A percentile compares a stretch with the other conserved stretches of the same genome.
phyloP scores from a whole-genome alignment of 2,888 invertebrate species.

The Arenicola marina region DNA sequence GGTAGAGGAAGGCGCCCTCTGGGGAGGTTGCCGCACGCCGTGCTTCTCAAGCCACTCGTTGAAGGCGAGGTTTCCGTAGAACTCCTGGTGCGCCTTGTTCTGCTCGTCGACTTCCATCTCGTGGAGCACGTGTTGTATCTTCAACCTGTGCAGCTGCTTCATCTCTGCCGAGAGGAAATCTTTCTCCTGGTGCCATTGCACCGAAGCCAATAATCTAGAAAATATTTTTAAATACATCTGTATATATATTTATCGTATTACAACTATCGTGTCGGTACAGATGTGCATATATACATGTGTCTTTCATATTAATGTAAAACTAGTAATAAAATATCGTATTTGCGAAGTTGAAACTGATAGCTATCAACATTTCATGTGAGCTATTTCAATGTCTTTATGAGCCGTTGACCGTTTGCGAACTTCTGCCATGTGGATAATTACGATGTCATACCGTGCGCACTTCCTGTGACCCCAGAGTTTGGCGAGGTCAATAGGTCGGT shows the following conservation, averaged over 20 bases:
- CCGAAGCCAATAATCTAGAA: conserved; percentile 56
- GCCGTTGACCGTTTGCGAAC: too few species aligned
- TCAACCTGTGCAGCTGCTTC: conserved; percentile 48
- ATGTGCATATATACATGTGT: too few species aligned
- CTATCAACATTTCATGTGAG: too few species aligned
- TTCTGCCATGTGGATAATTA: too few species aligned
- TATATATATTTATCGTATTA: too few species aligned
- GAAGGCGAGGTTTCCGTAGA: conserved; percentile 52
- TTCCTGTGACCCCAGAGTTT: conserved; percentile 60
- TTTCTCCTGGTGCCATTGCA: conserved; percentile 60
- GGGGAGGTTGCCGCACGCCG: conserved; percentile 2
- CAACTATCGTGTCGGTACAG: too few species aligned
- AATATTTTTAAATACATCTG: background rate
- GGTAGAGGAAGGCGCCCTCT: background rate
- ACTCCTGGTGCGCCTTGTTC: conserved; percentile 45
- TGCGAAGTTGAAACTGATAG: too few species aligned
- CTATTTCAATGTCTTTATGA: too few species aligned
- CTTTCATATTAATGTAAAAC: too few species aligned
- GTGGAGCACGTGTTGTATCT: conserved; percentile 55
- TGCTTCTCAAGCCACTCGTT: conserved; percentile 34
- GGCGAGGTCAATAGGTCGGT: conserved; percentile 59
- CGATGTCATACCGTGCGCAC: conserved; percentile 60
- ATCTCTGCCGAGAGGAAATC: conserved; percentile 54
- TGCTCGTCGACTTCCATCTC: conserved; percentile 54
- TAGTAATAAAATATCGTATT: too few species aligned